phyloP scores from a whole-genome alignment of 2,797 vertebrate species.

The Graptemys geographica region DNA sequence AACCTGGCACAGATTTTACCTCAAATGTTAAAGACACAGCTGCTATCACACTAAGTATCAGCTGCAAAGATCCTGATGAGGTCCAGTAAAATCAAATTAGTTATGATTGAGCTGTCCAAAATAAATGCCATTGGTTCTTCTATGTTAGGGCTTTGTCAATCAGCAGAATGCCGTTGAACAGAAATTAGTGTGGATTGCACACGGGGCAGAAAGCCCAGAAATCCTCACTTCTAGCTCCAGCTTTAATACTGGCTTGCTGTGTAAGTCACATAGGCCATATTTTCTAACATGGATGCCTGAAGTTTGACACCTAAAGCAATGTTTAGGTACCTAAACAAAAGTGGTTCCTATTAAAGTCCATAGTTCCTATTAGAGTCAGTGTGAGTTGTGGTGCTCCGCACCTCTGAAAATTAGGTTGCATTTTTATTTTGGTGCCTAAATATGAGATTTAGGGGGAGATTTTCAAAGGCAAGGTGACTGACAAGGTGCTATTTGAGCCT shows the following conservation, averaged over 20 bases:
- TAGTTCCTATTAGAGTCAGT: not conserved
- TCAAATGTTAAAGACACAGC: not conserved
- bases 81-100: not conserved
- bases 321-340: not conserved
- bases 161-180: not conserved
- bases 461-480: not conserved
- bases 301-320: not conserved
- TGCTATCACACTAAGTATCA: not conserved
- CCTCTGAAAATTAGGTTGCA: not conserved
- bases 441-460: not conserved
- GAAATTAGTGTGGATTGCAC: not conserved
- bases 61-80: not conserved
- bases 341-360: not conserved
- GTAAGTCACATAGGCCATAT: not conserved
- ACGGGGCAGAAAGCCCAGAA: not conserved
- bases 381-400: not conserved
- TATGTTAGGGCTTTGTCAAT: not conserved
- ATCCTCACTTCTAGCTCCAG: not conserved
- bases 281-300: not conserved
- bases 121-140: not conserved
- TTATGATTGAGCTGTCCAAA: not conserved
- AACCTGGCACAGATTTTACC: accelerated
- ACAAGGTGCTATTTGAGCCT: not conserved
- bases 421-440: not conserved
- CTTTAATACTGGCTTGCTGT: not conserved